Conservation (phyloP, 1,140 invertebrate genomes). For the Hylyphantes graminicola region DNA sequence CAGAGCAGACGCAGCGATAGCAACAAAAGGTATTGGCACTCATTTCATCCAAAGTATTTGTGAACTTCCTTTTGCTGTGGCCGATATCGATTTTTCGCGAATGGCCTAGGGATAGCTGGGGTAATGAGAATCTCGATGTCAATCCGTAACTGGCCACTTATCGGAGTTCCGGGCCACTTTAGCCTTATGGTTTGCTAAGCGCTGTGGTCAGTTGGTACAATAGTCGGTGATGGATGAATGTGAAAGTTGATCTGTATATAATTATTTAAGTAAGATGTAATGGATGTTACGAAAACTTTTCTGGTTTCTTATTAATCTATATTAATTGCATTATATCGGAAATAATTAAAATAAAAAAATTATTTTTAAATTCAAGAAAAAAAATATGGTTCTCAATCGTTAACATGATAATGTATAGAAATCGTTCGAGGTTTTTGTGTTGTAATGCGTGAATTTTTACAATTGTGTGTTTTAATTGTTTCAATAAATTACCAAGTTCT, state of each 20-base stretch:
- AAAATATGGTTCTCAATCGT: too few relatives aligned
- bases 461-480: too few relatives aligned
- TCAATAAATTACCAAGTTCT: too few relatives aligned
- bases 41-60: constrained; percentile 7
- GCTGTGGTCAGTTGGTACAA: not conserved
- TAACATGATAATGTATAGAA: too few relatives aligned
- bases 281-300: too few relatives aligned
- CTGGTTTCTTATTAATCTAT: too few relatives aligned
- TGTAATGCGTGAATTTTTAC: too few relatives aligned
- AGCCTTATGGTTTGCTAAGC: constrained; percentile 39
- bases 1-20: not conserved
- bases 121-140: constrained; percentile 4
- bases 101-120: constrained; percentile 1
- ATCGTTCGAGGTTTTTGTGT: too few relatives aligned
- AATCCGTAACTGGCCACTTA: constrained; percentile 37
- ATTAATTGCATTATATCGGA: too few relatives aligned
- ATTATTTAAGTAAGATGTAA: too few relatives aligned
- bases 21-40: constrained; percentile 23
- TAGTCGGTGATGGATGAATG: not conserved
- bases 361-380: too few relatives aligned
- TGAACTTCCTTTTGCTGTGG: constrained; percentile 2
- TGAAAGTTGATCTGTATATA: not conserved
- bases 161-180: constrained; percentile 24
- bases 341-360: too few relatives aligned
- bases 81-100: constrained; percentile 14